Base-by-base conservation (phyloP, 2,888 invertebrate genomes). In the Hirtodrosophila trivittata region DNA sequence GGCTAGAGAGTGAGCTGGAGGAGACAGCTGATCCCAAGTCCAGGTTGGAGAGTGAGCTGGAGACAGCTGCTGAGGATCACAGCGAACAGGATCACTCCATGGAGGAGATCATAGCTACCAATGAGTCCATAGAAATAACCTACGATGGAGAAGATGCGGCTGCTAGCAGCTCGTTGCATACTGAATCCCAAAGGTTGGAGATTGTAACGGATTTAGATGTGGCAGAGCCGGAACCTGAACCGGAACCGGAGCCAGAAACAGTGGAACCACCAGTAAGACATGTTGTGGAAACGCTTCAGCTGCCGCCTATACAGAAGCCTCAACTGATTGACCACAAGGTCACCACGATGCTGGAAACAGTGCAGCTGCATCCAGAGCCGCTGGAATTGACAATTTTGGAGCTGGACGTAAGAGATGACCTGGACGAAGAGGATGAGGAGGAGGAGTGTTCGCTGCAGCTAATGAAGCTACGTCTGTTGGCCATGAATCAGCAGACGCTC, bases 11-110 rank as follows among this genome's bases (percentile, higher is more conserved):
- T 58, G 4, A 25, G 25, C 4, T 6, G 3, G 25, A 25, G 25
- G 6, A 25, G 3, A n/a, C n/a, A n/a, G n/a, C n/a, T n/a, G 30
- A 54, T 0, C 41, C 9, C 8, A 42, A 65, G 4, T 58, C 68
- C n/a, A 9, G 39, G 28, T 60, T 57, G 16, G 60, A 66, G 16
- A 76, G 64, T 21, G 65, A 67, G 16, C 13, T 62, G 18, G 51
- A 54, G 9, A 39, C 18, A 12, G 56, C 54, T 8, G 42, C 5
- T 8, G 62, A 41, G 14, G 35, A 46, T 7, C 60, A 65, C 38
- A 84, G 86, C 37, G 90, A 90, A 35, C 87, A 88, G 49, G 90
- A 90, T 75, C 76, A 90, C 49, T 90, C 90, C 1, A 64, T 90
- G 43, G 90, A 90, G 35, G 90, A 90, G 58, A 80, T 90, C 7